Base-by-base conservation (phyloP, 2,888 invertebrate species). In the Bombylius discolor region DNA sequence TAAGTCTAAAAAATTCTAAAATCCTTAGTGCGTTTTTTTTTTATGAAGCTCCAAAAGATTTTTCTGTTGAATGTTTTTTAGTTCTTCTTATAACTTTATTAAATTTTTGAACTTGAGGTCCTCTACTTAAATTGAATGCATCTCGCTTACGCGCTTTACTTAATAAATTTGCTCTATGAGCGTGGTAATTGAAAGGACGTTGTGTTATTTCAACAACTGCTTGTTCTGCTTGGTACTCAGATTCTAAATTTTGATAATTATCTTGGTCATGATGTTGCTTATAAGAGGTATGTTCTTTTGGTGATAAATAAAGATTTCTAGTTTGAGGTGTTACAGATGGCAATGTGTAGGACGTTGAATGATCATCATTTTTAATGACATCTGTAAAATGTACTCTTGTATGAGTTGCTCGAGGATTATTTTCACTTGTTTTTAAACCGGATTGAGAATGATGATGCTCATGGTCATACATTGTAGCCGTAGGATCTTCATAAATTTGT, bases 131-230 rank as follows among this genome's bases (percentile, higher is more conserved):
- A 23, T 23, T 23, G 46, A 58, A 23, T 58, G 13, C 59, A 31
- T 59, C 55, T 66, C 4, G 62, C 55, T 55, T 55, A 6, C 47
- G 14, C 5, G 51, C 51, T 39, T 55, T 51, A 4, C n/a, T 5
- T 14, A 14, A 5, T 45, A 8, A 14, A n/a, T 14, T 45, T 9
- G 47, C 47, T 11, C 34, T 12, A 44, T 68, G 68, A 42, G 73
- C 70, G 52, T 73, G 74, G 58, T 72, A 73, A 58, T 74, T 74
- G 44, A 63, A 70, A 14, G 73, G 72, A 11, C 65, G 63, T 58
- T 68, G 70, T 0, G 70, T 67, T 4, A 67, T 67, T 39, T 64
- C n/a, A 4, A 63, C 61, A 11, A 64, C 63, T 7, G 60, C 52
- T 44, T 56, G 52, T n/a, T 58, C 51, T 23, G 42, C 36, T 9